These are phyloP conservation scores for Scaptodrosophila latifasciaeformis DNA, from an alignment of 2,888 invertebrate species.

Conservation along the genomic window DNA sequence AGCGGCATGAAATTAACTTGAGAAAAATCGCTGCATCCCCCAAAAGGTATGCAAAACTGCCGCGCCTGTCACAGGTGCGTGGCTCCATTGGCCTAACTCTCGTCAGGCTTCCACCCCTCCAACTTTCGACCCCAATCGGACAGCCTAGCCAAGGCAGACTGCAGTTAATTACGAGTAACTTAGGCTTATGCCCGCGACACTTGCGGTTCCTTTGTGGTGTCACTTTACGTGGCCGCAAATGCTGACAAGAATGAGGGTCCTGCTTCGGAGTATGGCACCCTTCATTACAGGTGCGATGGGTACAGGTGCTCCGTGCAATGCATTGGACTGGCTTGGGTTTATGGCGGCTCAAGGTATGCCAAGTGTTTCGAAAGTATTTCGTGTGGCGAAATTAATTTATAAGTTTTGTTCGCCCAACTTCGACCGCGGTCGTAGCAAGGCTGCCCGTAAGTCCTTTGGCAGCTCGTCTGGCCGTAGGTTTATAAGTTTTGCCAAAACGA, in stretches of 20 bases:
- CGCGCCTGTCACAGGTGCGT: conserved; percentile 45
- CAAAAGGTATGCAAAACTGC: conserved; percentile 18
- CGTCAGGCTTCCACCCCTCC: background rate
- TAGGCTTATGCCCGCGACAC: conserved; percentile 50
- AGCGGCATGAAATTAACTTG: conserved; percentile 56
- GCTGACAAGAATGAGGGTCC: conserved; percentile 28
- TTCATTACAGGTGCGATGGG: too few relatives aligned
- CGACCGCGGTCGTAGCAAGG: background rate
- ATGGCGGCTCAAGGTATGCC: conserved; percentile 51
- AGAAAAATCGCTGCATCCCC: background rate
- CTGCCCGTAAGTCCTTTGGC: background rate
- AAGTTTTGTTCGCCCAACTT: conserved; percentile 41
- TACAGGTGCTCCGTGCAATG: too few relatives aligned
- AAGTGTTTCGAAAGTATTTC: conserved; percentile 52
- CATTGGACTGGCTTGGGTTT: conserved; percentile 15
- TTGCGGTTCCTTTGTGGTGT: conserved; percentile 22
- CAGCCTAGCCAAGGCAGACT: conserved; percentile 29
- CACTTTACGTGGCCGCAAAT: conserved; percentile 16
- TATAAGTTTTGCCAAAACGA: conserved; percentile 33
- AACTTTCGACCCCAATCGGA: background rate
- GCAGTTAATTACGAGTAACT: conserved; percentile 57
- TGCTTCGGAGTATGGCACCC: too few relatives aligned
- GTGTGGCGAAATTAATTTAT: conserved; percentile 62
- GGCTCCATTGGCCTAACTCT: background rate
- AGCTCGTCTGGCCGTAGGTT: too few relatives aligned